Evolutionary conservation across 2,113 vertebrate species (phyloP), one percentile per base, ranked within the genome.

Genomic region (Muntiacus reevesi): DNA sequence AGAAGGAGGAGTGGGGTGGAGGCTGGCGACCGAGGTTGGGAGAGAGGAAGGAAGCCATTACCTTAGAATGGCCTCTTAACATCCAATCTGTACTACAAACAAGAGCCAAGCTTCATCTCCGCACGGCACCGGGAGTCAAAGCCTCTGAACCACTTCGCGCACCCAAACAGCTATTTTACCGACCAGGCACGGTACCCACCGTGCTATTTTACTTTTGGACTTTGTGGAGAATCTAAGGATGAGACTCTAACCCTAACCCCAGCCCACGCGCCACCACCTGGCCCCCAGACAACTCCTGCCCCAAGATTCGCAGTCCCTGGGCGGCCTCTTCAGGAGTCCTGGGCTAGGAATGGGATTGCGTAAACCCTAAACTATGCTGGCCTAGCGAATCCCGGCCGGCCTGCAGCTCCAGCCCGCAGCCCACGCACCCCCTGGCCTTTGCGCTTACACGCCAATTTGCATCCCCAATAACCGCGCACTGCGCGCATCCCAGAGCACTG

Each of bases 381-480:
- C 54, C 19, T 9, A 4, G 57, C 15, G 25, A 89, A 64, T 74
- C 54, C 33, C 3, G 1, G 11, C 25, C 11, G 59, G 52, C 27
- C 0, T 3, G 15, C 33, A 3, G 2, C 45, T 16, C 3, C 64
- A 17, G 9, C 17, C 87, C 36, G 15, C 27, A 71, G 47, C 43
- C 87, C 76, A 33, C 2, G 36, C 54, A 30, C 54, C 89, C n/a
- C n/a, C 45, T 4, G 78, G n/a, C 62, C 28, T 79, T 86, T 52
- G 87, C 36, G 2, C 90, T 92, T 71, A 1, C 94, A 67, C 55
- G 54, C 57, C 60, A 91, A 40, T 97, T 97, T 92, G 76, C 95
- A 78, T 94, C 47, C 43, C 40, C 86, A 87, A 92, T 96, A 94
- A 97, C 97, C 47, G 45, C 40, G 15, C 67, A 25, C 86, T 21